Evolutionary conservation across 2,797 vertebrate genomes (phyloP).

Genomic region (Cephalopachus bancanus): DNA sequence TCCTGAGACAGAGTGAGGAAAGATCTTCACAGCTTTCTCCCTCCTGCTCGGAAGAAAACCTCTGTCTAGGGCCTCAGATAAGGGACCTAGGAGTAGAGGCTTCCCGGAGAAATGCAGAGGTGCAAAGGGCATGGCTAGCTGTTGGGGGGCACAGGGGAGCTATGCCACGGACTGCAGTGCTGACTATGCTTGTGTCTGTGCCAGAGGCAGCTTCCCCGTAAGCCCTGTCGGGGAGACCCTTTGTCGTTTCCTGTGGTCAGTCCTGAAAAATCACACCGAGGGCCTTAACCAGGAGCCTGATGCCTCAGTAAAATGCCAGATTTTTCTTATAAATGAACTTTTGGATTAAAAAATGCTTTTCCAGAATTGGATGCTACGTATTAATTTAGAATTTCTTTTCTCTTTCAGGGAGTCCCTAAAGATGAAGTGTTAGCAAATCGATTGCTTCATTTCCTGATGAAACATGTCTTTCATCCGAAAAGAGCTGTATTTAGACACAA

Average conservation of each 20-base stretch:
- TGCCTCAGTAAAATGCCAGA: neutral
- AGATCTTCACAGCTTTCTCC: neutral
- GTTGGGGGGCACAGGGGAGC: no score
- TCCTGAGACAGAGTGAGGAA: neutral
- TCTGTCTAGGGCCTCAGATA: neutral
- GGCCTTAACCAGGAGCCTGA: neutral
- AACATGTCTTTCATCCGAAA: conserved; percentile 94
- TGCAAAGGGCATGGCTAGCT: neutral
- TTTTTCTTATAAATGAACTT: conserved; percentile 21
- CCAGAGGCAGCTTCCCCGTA: no score
- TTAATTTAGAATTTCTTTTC: conserved; percentile 54
- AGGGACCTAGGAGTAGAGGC: neutral
- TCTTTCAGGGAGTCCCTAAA: conserved; percentile 93
- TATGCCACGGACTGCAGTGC: no score
- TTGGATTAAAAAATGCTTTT: conserved; percentile 7
- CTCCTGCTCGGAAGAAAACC: neutral
- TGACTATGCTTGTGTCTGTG: rapidly evolving
- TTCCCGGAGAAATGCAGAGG: neutral
- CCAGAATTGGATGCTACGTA: neutral
- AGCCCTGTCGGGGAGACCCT: neutral
- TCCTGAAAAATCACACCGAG: neutral
- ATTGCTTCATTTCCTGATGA: conserved; percentile 96
- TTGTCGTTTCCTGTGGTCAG: neutral
- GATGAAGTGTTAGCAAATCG: conserved; percentile 97
- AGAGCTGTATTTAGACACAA: conserved; percentile 97